Percentiles rank a stretch among this genome's conserved stretches.
Evolutionary conservation across 2,113 vertebrate species (phyloP).

Genomic region (Nycticorax nycticorax): DNA sequence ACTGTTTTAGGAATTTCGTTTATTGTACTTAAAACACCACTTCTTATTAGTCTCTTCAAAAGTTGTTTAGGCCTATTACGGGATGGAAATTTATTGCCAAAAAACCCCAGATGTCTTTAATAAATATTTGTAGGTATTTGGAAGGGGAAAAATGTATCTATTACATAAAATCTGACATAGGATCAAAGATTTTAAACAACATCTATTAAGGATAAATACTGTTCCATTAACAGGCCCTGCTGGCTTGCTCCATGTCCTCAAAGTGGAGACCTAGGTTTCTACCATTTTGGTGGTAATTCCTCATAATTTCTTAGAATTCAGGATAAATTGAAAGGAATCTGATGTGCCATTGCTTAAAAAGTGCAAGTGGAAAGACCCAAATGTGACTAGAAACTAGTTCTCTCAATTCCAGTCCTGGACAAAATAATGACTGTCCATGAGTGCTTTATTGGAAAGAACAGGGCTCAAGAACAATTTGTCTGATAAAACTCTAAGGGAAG

Average conservation of each 20-base stretch:
- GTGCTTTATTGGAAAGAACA: background rate
- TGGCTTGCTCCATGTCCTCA: background rate
- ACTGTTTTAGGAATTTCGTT: slow-evolving; percentile 7
- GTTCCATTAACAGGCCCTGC: background rate
- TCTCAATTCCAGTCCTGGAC: background rate
- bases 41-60: background rate
- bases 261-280: background rate
- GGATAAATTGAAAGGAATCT: background rate
- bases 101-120: background rate
- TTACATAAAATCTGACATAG: background rate
- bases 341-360: background rate
- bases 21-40: background rate
- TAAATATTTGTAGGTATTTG: background rate
- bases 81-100: background rate
- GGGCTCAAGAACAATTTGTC: background rate
- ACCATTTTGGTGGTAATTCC: background rate
- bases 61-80: background rate
- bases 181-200: background rate
- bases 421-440: background rate
- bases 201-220: background rate
- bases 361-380: background rate
- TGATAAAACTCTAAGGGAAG: background rate
- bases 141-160: background rate
- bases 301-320: background rate
- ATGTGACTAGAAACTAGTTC: background rate